phyloP scores from a whole-genome alignment of 2,113 vertebrate species.

The Nipponia nippon region DNA sequence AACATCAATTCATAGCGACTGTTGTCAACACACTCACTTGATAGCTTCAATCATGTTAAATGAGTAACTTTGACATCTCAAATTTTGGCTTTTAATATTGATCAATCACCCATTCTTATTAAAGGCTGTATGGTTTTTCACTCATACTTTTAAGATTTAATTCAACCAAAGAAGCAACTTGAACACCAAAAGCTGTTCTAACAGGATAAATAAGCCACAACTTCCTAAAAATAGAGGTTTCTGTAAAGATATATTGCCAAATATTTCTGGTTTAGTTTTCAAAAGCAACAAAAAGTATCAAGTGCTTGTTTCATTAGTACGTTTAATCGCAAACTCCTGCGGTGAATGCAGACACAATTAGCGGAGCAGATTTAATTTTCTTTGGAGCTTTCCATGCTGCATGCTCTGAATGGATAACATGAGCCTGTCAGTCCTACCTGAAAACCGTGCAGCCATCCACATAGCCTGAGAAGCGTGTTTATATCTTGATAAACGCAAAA shows the following conservation, averaged over 20 bases:
- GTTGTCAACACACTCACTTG: rapidly evolving
- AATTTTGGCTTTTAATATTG: neutral
- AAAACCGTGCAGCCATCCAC: neutral
- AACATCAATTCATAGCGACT: neutral
- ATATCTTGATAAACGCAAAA: neutral
- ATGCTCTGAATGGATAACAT: neutral
- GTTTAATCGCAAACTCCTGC: neutral
- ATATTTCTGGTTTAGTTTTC: neutral
- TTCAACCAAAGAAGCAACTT: neutral
- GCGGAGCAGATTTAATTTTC: neutral
- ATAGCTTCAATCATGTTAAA: neutral
- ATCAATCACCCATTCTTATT: neutral
- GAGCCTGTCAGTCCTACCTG: neutral
- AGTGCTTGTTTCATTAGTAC: neutral
- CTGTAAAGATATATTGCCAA: neutral
- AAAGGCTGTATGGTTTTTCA: neutral
- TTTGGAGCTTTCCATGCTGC: neutral
- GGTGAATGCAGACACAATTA: neutral
- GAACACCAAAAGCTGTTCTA: neutral
- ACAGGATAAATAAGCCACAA: neutral
- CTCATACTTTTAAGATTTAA: neutral
- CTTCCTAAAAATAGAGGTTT: neutral
- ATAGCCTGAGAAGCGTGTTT: neutral
- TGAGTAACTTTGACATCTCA: neutral
- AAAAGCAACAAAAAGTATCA: neutral